phyloP scores from a whole-genome alignment of 2,797 vertebrate species.

The Ataeniobius toweri region DNA sequence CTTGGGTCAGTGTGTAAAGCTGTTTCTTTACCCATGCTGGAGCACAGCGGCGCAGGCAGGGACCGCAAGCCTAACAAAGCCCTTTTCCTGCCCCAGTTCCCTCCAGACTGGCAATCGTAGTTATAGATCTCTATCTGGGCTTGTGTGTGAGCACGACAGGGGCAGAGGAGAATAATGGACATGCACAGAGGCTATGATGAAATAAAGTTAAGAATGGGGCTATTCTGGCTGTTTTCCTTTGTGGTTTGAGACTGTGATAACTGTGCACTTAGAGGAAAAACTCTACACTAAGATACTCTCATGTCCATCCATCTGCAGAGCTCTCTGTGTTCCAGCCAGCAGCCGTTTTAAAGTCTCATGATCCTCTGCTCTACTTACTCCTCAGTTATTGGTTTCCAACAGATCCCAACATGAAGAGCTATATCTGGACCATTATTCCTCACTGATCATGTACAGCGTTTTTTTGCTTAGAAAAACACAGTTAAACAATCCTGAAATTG shows the following conservation, averaged over 20 bases:
- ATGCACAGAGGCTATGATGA: constrained; percentile 38
- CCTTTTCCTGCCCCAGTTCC: constrained; percentile 37
- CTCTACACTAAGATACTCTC: constrained; percentile 34
- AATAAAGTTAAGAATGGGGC: constrained; percentile 54
- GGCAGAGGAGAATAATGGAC: constrained; percentile 46
- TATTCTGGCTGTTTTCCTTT: constrained; percentile 39
- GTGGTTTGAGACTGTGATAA: constrained; percentile 56
- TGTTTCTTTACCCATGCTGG: constrained; percentile 56
- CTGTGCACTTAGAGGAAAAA: constrained; percentile 57
- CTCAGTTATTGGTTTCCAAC: constrained; percentile 32
- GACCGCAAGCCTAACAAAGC: constrained; percentile 45
- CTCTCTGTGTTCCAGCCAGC: constrained; percentile 15
- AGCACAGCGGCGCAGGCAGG: constrained; percentile 38
- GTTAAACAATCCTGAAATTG: background rate
- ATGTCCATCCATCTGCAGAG: constrained; percentile 40
- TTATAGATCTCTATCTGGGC: constrained; percentile 66
- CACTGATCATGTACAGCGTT: background rate
- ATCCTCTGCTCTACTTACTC: constrained; percentile 19
- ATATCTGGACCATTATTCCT: background rate
- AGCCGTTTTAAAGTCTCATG: constrained; percentile 34
- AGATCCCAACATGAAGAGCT: background rate
- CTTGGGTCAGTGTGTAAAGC: constrained; percentile 65
- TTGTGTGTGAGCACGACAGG: constrained; percentile 36
- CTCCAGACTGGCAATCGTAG: constrained; percentile 43
- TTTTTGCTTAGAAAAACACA: background rate